Percentiles rank a stretch among this genome's conserved stretches.
These are phyloP conservation scores for Siphonodentalium dalli DNA, from an alignment of 2,888 invertebrate species.

Conservation along the genomic window DNA sequence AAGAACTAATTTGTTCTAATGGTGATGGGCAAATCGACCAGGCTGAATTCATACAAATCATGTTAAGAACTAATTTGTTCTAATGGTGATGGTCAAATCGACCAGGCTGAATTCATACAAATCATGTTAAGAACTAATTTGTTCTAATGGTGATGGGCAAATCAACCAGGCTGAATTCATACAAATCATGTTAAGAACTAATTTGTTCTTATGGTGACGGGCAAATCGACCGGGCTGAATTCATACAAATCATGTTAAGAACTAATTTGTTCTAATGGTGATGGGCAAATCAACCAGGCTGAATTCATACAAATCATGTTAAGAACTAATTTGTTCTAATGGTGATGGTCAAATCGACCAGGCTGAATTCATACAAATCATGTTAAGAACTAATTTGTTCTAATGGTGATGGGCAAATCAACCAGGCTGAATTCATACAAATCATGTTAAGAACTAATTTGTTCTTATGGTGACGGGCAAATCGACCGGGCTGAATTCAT, in stretches of 20 bases:
- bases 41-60: constrained; percentile 62
- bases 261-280: neutral
- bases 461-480: constrained; percentile 51
- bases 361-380: too few relatives aligned
- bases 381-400: constrained; percentile 61
- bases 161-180: constrained; percentile 63
- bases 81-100: constrained; percentile 38
- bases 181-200: constrained; percentile 39
- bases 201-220: neutral
- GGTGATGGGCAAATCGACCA: constrained; percentile 56
- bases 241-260: too few relatives aligned
- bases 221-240: too few relatives aligned
- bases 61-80: neutral
- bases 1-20: constrained; percentile 60
- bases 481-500: constrained; percentile 63
- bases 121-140: constrained; percentile 64
- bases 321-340: too few relatives aligned
- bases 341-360: too few relatives aligned
- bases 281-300: too few relatives aligned
- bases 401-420: constrained; percentile 61
- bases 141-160: constrained; percentile 51
- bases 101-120: constrained; percentile 61
- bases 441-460: constrained; percentile 64
- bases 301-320: too few relatives aligned
- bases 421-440: constrained; percentile 61